These are phyloP conservation scores for Polydrusus pterygomalis DNA, from an alignment of 2,888 invertebrate species.

Conservation along the genomic window DNA sequence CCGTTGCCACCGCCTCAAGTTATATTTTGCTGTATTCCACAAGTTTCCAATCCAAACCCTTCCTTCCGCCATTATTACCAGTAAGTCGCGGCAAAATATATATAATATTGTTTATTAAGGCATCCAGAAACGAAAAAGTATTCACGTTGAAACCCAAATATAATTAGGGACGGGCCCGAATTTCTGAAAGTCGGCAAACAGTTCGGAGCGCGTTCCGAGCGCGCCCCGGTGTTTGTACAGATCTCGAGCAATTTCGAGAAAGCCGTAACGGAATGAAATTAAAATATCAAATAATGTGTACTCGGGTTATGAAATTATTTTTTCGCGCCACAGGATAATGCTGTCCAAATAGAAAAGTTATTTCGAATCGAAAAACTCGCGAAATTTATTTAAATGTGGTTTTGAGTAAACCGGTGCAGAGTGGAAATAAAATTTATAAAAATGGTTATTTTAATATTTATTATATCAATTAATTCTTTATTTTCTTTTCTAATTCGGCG, in stretches of 20 bases:
- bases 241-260: conserved; percentile 58
- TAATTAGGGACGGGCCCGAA: conserved; percentile 64
- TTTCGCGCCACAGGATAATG: conserved; percentile 48
- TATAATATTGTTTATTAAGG: conserved; percentile 51
- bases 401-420: not conserved
- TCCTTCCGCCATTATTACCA: too few relatives aligned
- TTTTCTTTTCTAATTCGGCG: too few relatives aligned
- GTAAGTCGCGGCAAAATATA: too few relatives aligned
- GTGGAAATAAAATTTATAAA: not conserved
- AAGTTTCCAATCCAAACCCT: too few relatives aligned
- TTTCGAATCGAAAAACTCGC: conserved; percentile 9
- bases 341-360: conserved; percentile 45
- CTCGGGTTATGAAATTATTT: conserved; percentile 43
- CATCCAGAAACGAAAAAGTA: conserved; percentile 61
- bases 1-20: too few relatives aligned
- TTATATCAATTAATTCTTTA: too few relatives aligned
- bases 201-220: conserved; percentile 24
- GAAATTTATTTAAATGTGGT: conserved; percentile 17
- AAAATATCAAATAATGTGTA: conserved; percentile 53
- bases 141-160: conserved; percentile 63
- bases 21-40: too few relatives aligned
- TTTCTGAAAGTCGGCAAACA: conserved; percentile 64
- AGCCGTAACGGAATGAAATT: conserved; percentile 44
- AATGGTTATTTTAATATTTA: not conserved
- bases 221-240: conserved; percentile 59